Percentiles rank a stretch among this genome's conserved stretches.
Conservation (phyloP, 2,797 vertebrate genomes). For the Uromys caudimaculatus region DNA sequence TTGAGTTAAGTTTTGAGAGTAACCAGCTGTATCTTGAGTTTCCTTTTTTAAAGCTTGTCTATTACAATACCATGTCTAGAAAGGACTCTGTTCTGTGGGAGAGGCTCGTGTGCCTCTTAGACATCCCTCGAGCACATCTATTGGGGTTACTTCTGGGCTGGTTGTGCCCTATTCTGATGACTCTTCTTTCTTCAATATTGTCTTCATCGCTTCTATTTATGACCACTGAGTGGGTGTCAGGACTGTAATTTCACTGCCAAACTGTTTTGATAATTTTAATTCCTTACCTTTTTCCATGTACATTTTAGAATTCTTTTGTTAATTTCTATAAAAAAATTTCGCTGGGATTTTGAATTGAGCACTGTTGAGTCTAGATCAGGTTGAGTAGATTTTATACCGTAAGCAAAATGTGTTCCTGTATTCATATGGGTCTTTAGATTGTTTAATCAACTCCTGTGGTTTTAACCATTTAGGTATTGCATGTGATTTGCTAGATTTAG, state of each 20-base stretch:
- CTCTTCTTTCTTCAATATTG: not conserved
- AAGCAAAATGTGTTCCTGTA: not conserved
- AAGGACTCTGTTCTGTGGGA: not conserved
- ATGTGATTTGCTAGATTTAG: not conserved
- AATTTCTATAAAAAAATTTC: constrained; percentile 3
- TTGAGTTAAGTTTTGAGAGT: not conserved
- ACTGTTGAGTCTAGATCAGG: not conserved
- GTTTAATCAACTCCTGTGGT: constrained; percentile 4
- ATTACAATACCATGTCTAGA: not conserved
- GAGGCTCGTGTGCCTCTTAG: not conserved
- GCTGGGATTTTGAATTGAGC: not conserved
- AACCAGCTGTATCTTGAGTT: not conserved
- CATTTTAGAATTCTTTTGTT: constrained; percentile 16
- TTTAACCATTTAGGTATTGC: constrained; percentile 5
- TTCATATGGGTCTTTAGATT: not conserved
- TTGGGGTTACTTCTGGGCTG: not conserved
- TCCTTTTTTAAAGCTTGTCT: not conserved
- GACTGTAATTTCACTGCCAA: not conserved
- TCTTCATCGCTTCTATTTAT: not conserved
- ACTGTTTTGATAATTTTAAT: not conserved
- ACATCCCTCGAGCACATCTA: too few relatives aligned
- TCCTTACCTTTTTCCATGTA: not conserved
- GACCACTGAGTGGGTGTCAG: not conserved
- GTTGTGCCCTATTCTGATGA: not conserved
- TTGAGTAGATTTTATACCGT: not conserved